These are phyloP conservation scores for Apodemia hepburni DNA, from an alignment of 2,888 invertebrate genomes.

Conservation along the genomic window DNA sequence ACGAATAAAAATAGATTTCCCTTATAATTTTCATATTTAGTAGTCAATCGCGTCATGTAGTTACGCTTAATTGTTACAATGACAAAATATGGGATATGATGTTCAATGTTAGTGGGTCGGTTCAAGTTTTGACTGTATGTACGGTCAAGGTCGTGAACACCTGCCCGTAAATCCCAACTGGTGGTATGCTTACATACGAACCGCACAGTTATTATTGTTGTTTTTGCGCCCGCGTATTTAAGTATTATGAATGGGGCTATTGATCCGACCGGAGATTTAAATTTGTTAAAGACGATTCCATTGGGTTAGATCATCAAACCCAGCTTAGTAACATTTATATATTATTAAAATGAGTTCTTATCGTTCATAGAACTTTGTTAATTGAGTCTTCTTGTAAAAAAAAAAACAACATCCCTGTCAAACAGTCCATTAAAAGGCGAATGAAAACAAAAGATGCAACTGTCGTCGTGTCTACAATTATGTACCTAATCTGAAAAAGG, in stretches of 20 bases:
- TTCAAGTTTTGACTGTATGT: constrained; percentile 50
- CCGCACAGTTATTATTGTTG: constrained; percentile 12
- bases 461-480: no score
- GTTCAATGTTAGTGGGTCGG: constrained; percentile 30
- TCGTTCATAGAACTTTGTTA: neutral
- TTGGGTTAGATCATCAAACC: neutral
- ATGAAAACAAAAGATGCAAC: no score
- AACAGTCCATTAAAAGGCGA: no score
- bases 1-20: neutral
- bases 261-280: constrained; percentile 16
- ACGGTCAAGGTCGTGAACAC: constrained; percentile 74
- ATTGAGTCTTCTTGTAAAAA: no score
- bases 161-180: constrained; percentile 69
- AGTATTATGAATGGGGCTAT: constrained; percentile 39
- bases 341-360: neutral
- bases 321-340: neutral
- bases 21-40: neutral
- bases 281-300: neutral
- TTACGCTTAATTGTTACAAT: neutral
- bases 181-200: constrained; percentile 45
- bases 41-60: neutral
- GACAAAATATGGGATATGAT: neutral
- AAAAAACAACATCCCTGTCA: no score
- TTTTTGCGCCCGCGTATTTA: constrained; percentile 52
- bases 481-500: no score